Base-by-base conservation (phyloP, 1,140 invertebrate species). In the Alviniconcha marisindica region DNA sequence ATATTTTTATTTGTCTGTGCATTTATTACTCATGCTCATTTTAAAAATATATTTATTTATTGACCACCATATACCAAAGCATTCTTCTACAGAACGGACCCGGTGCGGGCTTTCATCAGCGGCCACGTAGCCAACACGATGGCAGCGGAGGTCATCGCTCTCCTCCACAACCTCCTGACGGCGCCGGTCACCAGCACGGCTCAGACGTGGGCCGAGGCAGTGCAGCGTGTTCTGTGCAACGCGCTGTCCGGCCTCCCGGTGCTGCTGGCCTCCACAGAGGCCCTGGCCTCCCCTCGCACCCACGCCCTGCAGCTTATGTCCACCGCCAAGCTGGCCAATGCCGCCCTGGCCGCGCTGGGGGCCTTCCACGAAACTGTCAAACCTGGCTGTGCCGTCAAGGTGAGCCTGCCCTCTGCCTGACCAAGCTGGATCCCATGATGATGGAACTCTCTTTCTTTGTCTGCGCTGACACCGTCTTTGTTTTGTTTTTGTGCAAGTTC, bases 101-200 rank as follows among this genome's bases (percentile, higher is more conserved):
- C 92, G 60, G 89, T 93, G 5, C 87, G 93, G 63, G 91, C 92
- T 44, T 94, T 93, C 87, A 91, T 93, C 83, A 93, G 92, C 89
- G 92, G 93, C 42, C 92, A 93, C 83, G 93, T 93, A 1, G 93
- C 93, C 28, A 93, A 93, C 86, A 92, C 88, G 77, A 93, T 94
- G 91, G 92, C 93, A 38, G 90, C 91, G 1, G 92, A 93, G 85
- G 91, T 94, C 44, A 93, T 93, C 38, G 90, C 89, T 12, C 86
- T 94, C 12, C 85, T 94, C 0, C 91, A 93, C 79, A 87, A 91
- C 78, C 85, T 94, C 14, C 82, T 93, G 44, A 86, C 88, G 12
- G 87, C 91, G 24, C 88, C 88, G 0, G 88, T 90, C 51, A 88
- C 89, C 18, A 85, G 87, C 51, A 88, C 90, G 2, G 88, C 90